Conservation (phyloP, 1,140 invertebrate genomes). For the Harpegnathos saltator region DNA sequence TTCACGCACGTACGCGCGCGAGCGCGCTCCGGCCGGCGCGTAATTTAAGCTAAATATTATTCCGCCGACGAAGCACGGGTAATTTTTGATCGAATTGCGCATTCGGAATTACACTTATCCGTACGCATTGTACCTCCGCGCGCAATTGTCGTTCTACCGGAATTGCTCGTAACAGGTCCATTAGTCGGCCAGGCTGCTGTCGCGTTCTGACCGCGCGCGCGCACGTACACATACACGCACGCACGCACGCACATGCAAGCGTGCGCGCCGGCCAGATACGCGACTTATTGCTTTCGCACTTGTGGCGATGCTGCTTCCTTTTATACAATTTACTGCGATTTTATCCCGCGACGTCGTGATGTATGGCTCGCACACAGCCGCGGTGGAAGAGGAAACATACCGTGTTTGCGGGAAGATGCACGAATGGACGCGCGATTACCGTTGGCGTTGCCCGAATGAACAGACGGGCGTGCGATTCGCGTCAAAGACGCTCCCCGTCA, state of each 20-base stretch:
- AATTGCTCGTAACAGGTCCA: conserved; percentile 72
- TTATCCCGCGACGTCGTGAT: conserved; percentile 8
- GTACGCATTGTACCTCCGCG: conserved; percentile 55
- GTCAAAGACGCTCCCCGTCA: background rate
- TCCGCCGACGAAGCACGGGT: conserved; percentile 62
- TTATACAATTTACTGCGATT: conserved; percentile 45
- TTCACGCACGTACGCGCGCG: conserved; percentile 23
- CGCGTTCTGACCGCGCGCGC: conserved; percentile 24
- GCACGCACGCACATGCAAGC: background rate
- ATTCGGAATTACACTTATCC: conserved; percentile 69
- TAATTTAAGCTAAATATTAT: conserved; percentile 75
- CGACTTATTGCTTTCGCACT: conserved; percentile 21
- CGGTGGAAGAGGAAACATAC: background rate
- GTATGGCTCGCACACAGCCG: background rate
- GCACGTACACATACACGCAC: background rate
- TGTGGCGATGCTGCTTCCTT: conserved; percentile 17
- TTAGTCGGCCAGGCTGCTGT: conserved; percentile 60
- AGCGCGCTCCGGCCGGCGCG: conserved; percentile 11
- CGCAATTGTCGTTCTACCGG: conserved; percentile 68
- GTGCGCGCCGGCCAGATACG: conserved; percentile 8
- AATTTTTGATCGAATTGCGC: conserved; percentile 75
- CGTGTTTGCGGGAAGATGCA: background rate
- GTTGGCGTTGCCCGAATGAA: background rate
- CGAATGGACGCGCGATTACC: background rate
- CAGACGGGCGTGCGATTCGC: background rate